Evolutionary conservation across 2,888 invertebrate genomes (phyloP).

Genomic region (Chydorus sphaericus): DNA sequence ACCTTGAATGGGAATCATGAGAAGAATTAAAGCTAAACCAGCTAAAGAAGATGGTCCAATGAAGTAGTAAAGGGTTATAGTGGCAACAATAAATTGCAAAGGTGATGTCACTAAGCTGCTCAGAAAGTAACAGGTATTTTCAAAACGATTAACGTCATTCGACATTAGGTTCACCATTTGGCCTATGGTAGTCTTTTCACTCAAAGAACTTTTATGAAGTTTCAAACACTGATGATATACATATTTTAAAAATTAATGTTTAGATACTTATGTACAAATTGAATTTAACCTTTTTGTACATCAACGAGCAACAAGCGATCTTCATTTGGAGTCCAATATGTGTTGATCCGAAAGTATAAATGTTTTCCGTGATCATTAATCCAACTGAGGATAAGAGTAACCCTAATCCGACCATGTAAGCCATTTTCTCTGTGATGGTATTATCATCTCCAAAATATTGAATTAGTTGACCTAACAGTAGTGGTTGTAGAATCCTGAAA

Average conservation of each 20-base stretch:
- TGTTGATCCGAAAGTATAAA: constrained; percentile 68
- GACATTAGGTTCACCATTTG: constrained; percentile 90
- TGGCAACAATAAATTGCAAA: constrained; percentile 60
- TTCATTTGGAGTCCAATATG: constrained; percentile 61
- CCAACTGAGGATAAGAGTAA: constrained; percentile 57
- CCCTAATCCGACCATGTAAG: constrained; percentile 58
- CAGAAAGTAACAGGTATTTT: constrained; percentile 71
- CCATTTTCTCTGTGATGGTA: constrained; percentile 37
- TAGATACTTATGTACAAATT: no score
- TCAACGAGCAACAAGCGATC: constrained; percentile 62
- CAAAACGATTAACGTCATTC: constrained; percentile 87
- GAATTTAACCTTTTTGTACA: constrained; percentile 66
- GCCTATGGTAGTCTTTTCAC: constrained; percentile 73
- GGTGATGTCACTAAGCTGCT: constrained; percentile 89
- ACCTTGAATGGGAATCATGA: constrained; percentile 75
- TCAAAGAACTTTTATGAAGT: constrained; percentile 65
- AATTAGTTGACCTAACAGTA: constrained; percentile 47
- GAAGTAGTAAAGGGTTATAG: constrained; percentile 60
- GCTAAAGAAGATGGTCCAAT: constrained; percentile 54
- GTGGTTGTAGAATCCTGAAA: constrained; percentile 47
- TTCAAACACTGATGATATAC: no score
- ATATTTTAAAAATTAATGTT: no score
- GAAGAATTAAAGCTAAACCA: constrained; percentile 59
- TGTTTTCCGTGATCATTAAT: constrained; percentile 68
- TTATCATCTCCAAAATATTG: constrained; percentile 44